Conservation (phyloP, 2,113 vertebrate species). For the Rostratula benghalensis region DNA sequence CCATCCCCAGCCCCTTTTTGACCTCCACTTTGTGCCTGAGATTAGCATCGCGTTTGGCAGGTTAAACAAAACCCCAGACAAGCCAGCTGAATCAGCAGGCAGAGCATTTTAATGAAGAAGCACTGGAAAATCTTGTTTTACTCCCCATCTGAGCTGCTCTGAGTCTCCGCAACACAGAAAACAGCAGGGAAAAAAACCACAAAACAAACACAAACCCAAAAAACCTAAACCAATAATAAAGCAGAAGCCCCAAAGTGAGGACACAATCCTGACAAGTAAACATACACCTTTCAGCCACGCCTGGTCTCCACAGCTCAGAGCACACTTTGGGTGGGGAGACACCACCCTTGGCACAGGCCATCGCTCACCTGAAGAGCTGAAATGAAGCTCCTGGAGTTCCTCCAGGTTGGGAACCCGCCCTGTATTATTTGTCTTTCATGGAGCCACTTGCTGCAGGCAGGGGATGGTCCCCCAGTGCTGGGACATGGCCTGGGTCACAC, state of each 20-base stretch:
- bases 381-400: neutral
- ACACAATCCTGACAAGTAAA: neutral
- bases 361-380: neutral
- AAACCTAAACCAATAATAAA: no score
- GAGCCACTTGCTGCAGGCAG: neutral
- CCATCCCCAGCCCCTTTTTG: neutral
- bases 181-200: no score
- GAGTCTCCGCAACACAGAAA: neutral
- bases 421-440: fast-evolving
- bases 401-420: neutral
- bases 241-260: neutral
- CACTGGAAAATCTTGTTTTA: neutral
- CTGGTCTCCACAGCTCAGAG: neutral
- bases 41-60: neutral
- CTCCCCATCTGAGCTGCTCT: neutral
- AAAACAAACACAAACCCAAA: no score
- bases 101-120: neutral
- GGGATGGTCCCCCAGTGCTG: neutral
- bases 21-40: neutral
- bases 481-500: neutral
- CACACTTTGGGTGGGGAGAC: neutral
- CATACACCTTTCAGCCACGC: neutral
- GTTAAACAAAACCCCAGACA: neutral
- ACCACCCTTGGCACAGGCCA: neutral
- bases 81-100: neutral